Percentiles rank a stretch among this genome's conserved stretches.
Conservation (phyloP, 2,113 vertebrate species). For the Gallinago paraguaiae region DNA sequence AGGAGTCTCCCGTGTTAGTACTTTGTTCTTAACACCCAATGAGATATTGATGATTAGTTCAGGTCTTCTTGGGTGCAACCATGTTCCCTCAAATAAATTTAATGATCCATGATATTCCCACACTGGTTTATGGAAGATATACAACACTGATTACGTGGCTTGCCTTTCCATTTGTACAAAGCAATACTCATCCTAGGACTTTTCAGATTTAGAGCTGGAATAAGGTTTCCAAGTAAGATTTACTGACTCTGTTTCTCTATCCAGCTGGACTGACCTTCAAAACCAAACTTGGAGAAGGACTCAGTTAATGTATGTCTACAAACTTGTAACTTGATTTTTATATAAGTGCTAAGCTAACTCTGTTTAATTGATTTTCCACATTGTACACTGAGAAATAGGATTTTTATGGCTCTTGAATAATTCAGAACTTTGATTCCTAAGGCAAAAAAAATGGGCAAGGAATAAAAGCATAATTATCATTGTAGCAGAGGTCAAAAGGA, state of each 20-base stretch:
- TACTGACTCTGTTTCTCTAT: not conserved
- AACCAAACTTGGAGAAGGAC: slow-evolving; percentile 33
- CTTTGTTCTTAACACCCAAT: not conserved
- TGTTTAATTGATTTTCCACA: slow-evolving; percentile 73
- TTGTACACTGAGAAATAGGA: slow-evolving; percentile 64
- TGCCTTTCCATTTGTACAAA: not conserved
- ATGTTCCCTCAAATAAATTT: not conserved
- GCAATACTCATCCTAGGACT: not conserved
- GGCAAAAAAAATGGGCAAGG: slow-evolving; percentile 61
- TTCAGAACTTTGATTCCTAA: slow-evolving; percentile 75
- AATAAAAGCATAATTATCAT: slow-evolving; percentile 74
- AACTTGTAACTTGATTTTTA: slow-evolving; percentile 64
- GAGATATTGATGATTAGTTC: not conserved
- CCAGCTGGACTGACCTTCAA: slow-evolving; percentile 33
- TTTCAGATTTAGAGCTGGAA: not conserved
- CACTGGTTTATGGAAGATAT: not conserved
- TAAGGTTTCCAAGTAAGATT: not conserved
- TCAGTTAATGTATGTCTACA: slow-evolving; percentile 51
- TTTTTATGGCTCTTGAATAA: slow-evolving; percentile 74
- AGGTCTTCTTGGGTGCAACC: not conserved
- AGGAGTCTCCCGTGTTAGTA: not conserved
- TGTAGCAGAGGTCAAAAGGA: slow-evolving; percentile 76
- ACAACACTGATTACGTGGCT: not conserved
- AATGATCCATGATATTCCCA: not conserved
- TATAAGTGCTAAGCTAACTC: slow-evolving; percentile 58